phyloP scores from a whole-genome alignment of 92 coral and sea anemone species.

The Zoanthus solanderi region DNA sequence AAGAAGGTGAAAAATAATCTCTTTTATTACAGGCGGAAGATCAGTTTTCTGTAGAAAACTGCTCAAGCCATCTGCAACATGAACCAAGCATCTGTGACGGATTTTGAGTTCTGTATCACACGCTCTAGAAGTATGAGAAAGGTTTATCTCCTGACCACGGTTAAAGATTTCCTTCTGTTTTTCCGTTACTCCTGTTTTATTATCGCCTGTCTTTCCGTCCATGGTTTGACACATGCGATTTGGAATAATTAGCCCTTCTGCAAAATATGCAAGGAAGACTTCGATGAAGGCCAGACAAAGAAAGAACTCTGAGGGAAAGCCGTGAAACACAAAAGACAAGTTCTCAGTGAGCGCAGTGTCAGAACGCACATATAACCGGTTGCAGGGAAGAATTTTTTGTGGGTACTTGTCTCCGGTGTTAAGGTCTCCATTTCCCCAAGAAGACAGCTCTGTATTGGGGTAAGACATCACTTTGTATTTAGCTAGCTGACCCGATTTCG shows the following conservation, averaged over 20 bases:
- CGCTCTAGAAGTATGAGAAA: neutral
- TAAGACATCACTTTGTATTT: conserved; percentile 87
- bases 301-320: conserved; percentile 75
- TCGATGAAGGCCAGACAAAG: conserved; percentile 82
- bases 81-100: conserved; percentile 44
- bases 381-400: conserved; percentile 78
- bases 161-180: neutral
- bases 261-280: conserved; percentile 60
- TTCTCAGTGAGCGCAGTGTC: conserved; percentile 67
- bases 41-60: conserved; percentile 66
- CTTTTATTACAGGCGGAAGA: conserved; percentile 77
- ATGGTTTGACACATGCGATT: neutral
- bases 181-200: neutral
- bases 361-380: conserved; percentile 74
- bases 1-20: conserved; percentile 80
- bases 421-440: conserved; percentile 31
- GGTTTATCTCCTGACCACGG: neutral
- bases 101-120: conserved; percentile 10
- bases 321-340: conserved; percentile 76
- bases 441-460: conserved; percentile 47
- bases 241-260: conserved; percentile 15
- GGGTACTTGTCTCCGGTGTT: conserved; percentile 73
- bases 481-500: conserved; percentile 80
- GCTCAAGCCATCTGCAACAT: conserved; percentile 65
- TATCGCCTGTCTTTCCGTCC: neutral